Percentiles rank a stretch among this genome's conserved stretches.
Evolutionary conservation across 2,797 vertebrate species (phyloP).

Genomic region (Tolypeutes matacus): DNA sequence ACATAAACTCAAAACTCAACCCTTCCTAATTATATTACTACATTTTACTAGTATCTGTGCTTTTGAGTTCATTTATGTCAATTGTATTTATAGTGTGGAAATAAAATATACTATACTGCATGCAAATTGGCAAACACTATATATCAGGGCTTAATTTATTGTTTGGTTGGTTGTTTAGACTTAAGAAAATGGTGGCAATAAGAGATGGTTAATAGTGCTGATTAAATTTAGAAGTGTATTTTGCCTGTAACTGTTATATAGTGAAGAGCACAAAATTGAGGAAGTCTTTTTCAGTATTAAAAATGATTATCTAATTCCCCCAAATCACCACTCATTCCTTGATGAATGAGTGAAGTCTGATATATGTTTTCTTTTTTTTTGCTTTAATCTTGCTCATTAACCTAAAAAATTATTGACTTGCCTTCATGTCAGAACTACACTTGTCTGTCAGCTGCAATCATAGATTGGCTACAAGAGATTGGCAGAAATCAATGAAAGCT

Average conservation of each 20-base stretch:
- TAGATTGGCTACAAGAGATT: not conserved
- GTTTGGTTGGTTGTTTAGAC: not conserved
- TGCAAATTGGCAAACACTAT: not conserved
- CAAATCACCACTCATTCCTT: not conserved
- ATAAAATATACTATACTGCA: not conserved
- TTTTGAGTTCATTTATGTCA: conserved; percentile 11
- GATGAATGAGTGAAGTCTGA: not conserved
- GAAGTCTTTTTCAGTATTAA: not conserved
- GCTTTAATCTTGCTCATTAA: not conserved
- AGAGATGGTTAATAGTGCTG: not conserved
- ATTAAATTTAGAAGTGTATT: not conserved
- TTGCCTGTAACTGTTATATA: not conserved
- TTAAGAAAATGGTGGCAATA: not conserved
- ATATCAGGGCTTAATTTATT: not conserved
- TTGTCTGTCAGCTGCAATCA: not conserved
- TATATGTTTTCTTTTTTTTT: not conserved
- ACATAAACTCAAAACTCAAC: not conserved
- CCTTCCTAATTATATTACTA: conserved; percentile 26
- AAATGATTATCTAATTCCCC: not conserved
- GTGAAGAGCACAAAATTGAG: not conserved
- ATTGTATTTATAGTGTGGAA: not conserved
- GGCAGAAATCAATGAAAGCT: not conserved
- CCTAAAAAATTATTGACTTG: not conserved
- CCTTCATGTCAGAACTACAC: not conserved
- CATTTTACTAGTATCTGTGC: not conserved